phyloP scores from a whole-genome alignment of 1,140 invertebrate species.

The Sarcophaga peregrina region DNA sequence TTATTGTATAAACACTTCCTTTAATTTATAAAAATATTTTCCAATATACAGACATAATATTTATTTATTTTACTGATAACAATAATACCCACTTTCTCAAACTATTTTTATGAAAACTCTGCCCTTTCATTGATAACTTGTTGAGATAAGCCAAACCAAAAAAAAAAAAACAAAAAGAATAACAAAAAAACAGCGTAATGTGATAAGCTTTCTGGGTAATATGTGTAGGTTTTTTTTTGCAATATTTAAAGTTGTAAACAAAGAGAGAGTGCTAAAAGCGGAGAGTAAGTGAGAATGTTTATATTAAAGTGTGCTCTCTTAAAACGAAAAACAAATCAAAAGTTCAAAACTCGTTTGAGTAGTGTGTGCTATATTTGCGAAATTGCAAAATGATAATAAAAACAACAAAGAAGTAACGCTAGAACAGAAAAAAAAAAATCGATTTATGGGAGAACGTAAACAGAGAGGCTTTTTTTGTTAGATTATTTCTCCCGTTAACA shows the following conservation, averaged over 20 bases:
- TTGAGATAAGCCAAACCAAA: neutral
- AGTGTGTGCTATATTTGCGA: neutral
- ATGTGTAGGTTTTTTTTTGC: neutral
- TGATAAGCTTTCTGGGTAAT: too few species aligned
- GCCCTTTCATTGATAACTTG: neutral
- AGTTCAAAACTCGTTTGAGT: slow-evolving; percentile 21
- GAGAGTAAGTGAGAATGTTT: neutral
- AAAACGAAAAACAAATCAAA: neutral
- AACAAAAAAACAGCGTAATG: neutral
- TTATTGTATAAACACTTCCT: neutral
- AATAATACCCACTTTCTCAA: neutral
- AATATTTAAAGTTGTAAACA: neutral
- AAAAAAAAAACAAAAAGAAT: neutral
- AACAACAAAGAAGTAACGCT: neutral
- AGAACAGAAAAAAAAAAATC: slow-evolving; percentile 2
- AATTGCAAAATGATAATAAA: neutral
- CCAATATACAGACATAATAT: too few species aligned
- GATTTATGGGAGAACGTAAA: slow-evolving; percentile 7
- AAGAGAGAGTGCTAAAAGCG: neutral
- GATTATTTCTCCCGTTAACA: too few species aligned
- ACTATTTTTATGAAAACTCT: slow-evolving; percentile 15
- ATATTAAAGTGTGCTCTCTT: neutral
- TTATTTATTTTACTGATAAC: neutral
- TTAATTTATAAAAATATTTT: too few species aligned
- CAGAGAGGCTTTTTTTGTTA: neutral